Conservation (phyloP, 2,888 invertebrate genomes). For the Holacanthella duospinosa region DNA sequence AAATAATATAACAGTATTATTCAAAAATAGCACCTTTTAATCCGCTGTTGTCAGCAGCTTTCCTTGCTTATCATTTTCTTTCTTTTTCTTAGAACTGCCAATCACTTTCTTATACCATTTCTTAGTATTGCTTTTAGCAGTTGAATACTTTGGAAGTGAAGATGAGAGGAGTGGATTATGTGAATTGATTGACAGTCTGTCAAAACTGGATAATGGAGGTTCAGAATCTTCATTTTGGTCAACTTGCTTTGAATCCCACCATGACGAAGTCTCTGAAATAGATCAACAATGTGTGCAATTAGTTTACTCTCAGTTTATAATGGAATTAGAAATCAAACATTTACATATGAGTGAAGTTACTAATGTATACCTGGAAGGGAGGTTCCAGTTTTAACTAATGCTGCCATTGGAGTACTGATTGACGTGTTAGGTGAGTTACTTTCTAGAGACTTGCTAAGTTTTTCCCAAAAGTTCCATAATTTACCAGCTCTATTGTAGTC, state of each 20-base stretch:
- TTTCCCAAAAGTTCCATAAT: slow-evolving; percentile 61
- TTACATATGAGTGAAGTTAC: not conserved
- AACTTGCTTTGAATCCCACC: not conserved
- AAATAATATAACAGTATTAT: too few species aligned
- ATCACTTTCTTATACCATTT: not conserved
- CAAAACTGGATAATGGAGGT: not conserved
- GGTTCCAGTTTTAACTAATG: not conserved
- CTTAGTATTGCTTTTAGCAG: not conserved
- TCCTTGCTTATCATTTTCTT: not conserved
- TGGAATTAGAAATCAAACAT: too few species aligned
- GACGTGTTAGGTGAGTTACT: not conserved
- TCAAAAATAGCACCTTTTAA: too few species aligned
- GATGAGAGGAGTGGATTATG: not conserved
- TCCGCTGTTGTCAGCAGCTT: not conserved
- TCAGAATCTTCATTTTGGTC: not conserved
- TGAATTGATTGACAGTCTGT: not conserved
- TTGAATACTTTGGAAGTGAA: not conserved
- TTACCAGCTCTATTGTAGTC: slow-evolving; percentile 48
- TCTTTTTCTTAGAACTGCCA: not conserved
- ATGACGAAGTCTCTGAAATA: not conserved
- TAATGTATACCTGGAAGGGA: not conserved
- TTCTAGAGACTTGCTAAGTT: slow-evolving; percentile 49
- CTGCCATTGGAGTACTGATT: not conserved
- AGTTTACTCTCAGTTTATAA: too few species aligned
- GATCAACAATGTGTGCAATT: too few species aligned